A percentile compares a stretch with the other conserved stretches of the same genome.
phyloP scores from a whole-genome alignment of 2,888 invertebrate genomes.

The Eilema caniola region DNA sequence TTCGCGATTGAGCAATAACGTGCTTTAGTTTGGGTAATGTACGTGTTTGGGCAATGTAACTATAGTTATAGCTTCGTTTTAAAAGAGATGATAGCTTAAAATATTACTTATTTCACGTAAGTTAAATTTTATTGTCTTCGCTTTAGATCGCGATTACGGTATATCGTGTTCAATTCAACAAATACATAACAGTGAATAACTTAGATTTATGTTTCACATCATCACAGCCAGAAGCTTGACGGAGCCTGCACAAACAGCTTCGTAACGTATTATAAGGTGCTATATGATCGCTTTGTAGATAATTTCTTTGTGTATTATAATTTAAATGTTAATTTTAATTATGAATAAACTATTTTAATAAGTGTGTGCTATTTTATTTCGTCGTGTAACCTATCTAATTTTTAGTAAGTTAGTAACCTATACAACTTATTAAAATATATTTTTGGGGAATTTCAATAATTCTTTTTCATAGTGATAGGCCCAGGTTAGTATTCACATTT shows the following conservation, averaged over 20 bases:
- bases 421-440: too few species aligned
- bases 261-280: constrained; percentile 46
- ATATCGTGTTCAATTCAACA: neutral
- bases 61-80: too few species aligned
- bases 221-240: constrained; percentile 39
- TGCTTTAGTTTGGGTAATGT: too few species aligned
- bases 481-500: too few species aligned
- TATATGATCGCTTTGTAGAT: constrained; percentile 48
- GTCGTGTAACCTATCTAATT: too few species aligned
- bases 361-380: constrained; percentile 1
- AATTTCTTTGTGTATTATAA: constrained; percentile 40
- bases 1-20: too few species aligned
- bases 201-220: constrained; percentile 10
- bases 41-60: too few species aligned
- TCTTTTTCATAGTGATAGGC: too few species aligned
- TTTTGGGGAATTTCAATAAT: too few species aligned
- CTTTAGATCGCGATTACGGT: neutral
- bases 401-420: too few species aligned
- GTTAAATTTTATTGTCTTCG: neutral
- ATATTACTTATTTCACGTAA: neutral
- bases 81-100: neutral
- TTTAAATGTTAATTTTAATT: constrained; percentile 37
- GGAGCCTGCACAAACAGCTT: constrained; percentile 40
- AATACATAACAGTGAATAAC: neutral
- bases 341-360: constrained; percentile 54